Conservation (phyloP, 2,797 vertebrate species). For the Peromyscus nudipes region DNA sequence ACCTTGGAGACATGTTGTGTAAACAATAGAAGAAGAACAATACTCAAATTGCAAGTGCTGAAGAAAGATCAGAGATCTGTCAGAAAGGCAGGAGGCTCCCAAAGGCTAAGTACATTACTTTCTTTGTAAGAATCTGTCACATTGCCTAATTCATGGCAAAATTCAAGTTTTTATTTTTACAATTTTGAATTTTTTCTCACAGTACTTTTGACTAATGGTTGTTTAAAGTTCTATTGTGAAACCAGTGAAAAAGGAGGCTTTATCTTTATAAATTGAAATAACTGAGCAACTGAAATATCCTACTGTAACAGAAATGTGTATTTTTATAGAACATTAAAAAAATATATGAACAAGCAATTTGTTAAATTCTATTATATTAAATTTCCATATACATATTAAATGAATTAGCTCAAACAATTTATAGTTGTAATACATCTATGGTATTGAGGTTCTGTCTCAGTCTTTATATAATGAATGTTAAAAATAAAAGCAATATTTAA, state of each 20-base stretch:
- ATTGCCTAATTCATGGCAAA: background rate
- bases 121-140: background rate
- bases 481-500: background rate
- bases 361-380: background rate
- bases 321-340: background rate
- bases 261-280: background rate
- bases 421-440: background rate
- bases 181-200: background rate
- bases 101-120: background rate
- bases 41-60: background rate
- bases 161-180: background rate
- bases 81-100: rapidly evolving
- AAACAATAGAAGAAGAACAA: background rate
- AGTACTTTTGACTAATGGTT: background rate
- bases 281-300: background rate
- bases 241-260: background rate
- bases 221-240: background rate
- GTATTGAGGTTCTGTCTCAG: background rate
- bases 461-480: background rate
- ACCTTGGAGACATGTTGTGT: rapidly evolving
- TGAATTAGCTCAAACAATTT: background rate
- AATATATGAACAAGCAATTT: background rate
- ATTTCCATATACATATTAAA: background rate
- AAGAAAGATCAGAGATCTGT: background rate
- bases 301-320: background rate